Evolutionary conservation across 2,113 vertebrate species (phyloP).

Genomic region (Gambusia holbrooki): DNA sequence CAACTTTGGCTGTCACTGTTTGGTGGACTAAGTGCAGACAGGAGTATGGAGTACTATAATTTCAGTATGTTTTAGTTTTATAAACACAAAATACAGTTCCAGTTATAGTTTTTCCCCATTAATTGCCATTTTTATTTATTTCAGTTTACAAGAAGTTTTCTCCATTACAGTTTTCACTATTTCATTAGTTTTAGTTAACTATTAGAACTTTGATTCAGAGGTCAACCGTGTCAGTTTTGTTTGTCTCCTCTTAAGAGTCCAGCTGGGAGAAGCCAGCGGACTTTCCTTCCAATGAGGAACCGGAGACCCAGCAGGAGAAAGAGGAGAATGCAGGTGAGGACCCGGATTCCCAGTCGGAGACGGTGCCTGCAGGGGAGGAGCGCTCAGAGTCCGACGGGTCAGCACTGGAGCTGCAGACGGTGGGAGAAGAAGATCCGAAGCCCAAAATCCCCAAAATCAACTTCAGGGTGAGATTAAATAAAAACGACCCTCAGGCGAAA

Average conservation of each 20-base stretch:
- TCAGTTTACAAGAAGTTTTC: too few relatives aligned
- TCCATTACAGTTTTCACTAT: too few relatives aligned
- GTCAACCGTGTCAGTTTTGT: neutral
- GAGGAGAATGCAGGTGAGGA: slow-evolving; percentile 22
- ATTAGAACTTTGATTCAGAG: too few relatives aligned
- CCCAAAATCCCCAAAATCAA: slow-evolving; percentile 72
- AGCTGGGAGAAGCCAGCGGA: slow-evolving; percentile 91
- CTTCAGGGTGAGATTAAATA: slow-evolving; percentile 78
- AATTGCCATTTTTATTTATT: too few relatives aligned
- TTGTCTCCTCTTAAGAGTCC: slow-evolving; percentile 82
- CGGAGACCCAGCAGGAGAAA: slow-evolving; percentile 24
- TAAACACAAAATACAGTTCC: too few relatives aligned
- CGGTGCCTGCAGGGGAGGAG: slow-evolving; percentile 59
- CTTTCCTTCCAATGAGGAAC: slow-evolving; percentile 42
- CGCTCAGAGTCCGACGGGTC: slow-evolving; percentile 35
- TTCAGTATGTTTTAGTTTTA: too few relatives aligned
- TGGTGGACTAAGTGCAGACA: too few relatives aligned
- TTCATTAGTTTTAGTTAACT: too few relatives aligned
- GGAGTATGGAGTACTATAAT: too few relatives aligned
- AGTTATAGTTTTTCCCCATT: too few relatives aligned
- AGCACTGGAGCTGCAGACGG: slow-evolving; percentile 41
- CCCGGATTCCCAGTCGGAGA: slow-evolving; percentile 64
- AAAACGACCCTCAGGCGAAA: fast-evolving
- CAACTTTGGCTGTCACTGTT: too few relatives aligned
- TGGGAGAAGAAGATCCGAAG: slow-evolving; percentile 27